phyloP scores from a whole-genome alignment of 1,140 invertebrate genomes.

The Apis mellifera region DNA sequence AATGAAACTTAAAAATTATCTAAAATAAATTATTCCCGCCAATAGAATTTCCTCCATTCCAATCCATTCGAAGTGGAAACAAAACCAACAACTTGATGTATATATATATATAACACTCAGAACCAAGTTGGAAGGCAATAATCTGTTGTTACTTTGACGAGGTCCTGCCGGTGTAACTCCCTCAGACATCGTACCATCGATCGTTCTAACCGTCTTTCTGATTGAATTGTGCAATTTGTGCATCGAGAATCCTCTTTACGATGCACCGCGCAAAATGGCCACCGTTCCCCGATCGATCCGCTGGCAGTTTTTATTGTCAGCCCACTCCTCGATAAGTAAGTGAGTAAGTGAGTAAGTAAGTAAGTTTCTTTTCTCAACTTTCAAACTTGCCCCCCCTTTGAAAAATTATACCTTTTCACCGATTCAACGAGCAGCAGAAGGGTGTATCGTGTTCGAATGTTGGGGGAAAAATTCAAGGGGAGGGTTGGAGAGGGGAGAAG shows the following conservation, averaged over 20 bases:
- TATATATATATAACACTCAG: too few relatives aligned
- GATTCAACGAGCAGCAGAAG: background rate
- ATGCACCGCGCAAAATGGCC: background rate
- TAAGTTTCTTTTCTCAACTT: background rate
- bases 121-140: conserved; percentile 5
- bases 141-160: conserved; percentile 26
- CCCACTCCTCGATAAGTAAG: background rate
- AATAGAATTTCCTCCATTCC: too few relatives aligned
- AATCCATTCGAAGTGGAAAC: too few relatives aligned
- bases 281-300: background rate
- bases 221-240: conserved; percentile 38
- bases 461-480: background rate
- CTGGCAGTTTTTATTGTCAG: background rate
- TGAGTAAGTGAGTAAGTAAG: too few relatives aligned
- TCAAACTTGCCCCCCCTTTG: background rate
- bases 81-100: too few relatives aligned
- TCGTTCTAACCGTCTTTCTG: background rate
- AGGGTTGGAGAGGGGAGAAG: too few relatives aligned
- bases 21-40: too few relatives aligned
- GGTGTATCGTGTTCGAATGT: background rate
- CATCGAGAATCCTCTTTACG: conserved; percentile 12
- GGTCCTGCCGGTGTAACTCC: background rate
- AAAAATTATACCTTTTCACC: background rate
- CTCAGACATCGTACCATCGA: conserved; percentile 22
- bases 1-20: too few relatives aligned